phyloP scores from a whole-genome alignment of 2,888 invertebrate species.

The Plemyria rubiginata region DNA sequence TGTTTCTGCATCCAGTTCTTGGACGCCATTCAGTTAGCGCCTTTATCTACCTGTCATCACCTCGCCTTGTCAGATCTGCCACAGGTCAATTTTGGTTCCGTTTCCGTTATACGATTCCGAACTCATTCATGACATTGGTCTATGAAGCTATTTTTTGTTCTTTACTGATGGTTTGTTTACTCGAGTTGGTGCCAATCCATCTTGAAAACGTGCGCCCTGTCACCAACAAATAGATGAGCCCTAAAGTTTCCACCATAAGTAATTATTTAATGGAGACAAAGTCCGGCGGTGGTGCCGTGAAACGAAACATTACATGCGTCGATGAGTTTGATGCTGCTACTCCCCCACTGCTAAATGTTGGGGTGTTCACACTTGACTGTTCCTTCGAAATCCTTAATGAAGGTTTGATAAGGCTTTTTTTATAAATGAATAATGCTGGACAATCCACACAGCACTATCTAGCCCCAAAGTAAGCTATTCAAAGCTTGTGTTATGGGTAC shows the following conservation, averaged over 20 bases:
- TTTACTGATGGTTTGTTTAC: neutral
- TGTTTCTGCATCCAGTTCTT: no score
- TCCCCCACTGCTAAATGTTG: constrained; percentile 24
- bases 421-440: no score
- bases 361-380: constrained; percentile 23
- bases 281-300: constrained; percentile 70
- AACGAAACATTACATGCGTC: constrained; percentile 75
- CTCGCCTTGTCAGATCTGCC: no score
- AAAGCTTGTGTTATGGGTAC: no score
- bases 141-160: no score
- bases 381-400: constrained; percentile 27
- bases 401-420: neutral
- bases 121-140: no score
- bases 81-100: no score
- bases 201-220: constrained; percentile 13
- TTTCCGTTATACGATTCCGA: no score
- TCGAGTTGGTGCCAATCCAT: constrained; percentile 6
- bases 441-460: no score
- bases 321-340: constrained; percentile 54
- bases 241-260: constrained; percentile 41
- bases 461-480: no score
- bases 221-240: constrained; percentile 32
- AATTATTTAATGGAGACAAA: constrained; percentile 78
- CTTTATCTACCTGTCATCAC: no score
- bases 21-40: no score